phyloP scores from a whole-genome alignment of 2,888 invertebrate genomes.

The Miltochrista miniata region DNA sequence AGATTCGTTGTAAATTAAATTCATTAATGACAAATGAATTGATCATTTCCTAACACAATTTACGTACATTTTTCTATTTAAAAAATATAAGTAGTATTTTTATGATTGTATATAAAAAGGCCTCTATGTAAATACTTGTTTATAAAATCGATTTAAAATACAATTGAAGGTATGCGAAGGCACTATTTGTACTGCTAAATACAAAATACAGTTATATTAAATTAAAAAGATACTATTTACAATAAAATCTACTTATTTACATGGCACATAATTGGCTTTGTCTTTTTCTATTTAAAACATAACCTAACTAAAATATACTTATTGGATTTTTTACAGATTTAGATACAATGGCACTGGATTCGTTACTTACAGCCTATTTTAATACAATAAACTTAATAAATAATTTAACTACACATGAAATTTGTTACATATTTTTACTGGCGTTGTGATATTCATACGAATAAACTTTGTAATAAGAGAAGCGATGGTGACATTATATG shows the following conservation, averaged over 20 bases:
- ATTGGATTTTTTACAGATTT: conserved; percentile 44
- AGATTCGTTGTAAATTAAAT: neutral
- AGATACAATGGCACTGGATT: conserved; percentile 61
- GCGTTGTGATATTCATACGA: neutral
- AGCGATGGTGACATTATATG: too few relatives aligned
- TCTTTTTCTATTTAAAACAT: conserved; percentile 28
- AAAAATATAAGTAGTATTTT: too few relatives aligned
- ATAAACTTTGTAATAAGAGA: neutral
- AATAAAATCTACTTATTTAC: conserved; percentile 59
- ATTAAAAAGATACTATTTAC: conserved; percentile 22
- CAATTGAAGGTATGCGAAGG: conserved; percentile 43
- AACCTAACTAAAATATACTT: conserved; percentile 24
- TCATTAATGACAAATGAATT: too few relatives aligned
- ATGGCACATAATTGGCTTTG: conserved; percentile 75
- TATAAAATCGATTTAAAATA: too few relatives aligned
- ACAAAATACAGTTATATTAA: conserved; percentile 30
- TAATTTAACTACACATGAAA: conserved; percentile 1
- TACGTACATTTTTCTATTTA: too few relatives aligned
- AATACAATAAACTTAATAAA: conserved; percentile 33
- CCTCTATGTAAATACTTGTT: conserved; percentile 31
- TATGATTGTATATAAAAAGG: conserved; percentile 35
- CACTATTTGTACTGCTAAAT: conserved; percentile 61
- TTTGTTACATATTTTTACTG: conserved; percentile 6
- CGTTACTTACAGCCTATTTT: conserved; percentile 30
- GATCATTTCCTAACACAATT: too few relatives aligned